phyloP scores from a whole-genome alignment of 1,140 invertebrate genomes.

The Euura lappo region DNA sequence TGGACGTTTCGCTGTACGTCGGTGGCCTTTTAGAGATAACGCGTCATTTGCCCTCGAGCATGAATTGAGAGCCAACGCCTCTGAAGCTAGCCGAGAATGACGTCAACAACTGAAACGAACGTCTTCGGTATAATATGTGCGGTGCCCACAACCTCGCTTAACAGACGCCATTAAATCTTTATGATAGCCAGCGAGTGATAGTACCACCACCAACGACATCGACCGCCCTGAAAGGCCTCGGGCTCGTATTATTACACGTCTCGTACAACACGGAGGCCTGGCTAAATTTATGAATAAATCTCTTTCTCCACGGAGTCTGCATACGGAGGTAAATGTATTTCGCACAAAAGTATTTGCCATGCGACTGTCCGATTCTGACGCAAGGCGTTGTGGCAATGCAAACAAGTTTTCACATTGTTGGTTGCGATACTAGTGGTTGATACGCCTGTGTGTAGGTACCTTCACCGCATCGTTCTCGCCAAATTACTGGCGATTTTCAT shows the following conservation, averaged over 20 bases:
- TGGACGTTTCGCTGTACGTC: neutral
- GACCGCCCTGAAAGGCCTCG: neutral
- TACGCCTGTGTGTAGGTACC: too few species aligned
- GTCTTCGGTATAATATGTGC: neutral
- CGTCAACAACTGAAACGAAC: neutral
- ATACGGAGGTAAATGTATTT: neutral
- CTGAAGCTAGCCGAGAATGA: neutral
- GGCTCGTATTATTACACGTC: neutral
- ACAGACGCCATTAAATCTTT: constrained; percentile 1
- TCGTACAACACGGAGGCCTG: neutral
- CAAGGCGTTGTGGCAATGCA: neutral
- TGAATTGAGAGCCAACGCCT: constrained; percentile 2
- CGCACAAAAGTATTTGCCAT: neutral
- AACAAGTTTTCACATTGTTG: constrained; percentile 7
- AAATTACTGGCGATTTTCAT: neutral
- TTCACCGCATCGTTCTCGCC: too few species aligned
- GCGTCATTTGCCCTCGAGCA: neutral
- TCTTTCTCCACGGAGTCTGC: neutral
- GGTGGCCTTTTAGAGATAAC: neutral
- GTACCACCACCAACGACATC: constrained; percentile 2
- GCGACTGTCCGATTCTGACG: neutral
- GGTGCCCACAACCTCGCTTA: neutral
- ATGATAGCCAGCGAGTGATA: constrained; percentile 2
- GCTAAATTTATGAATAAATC: neutral
- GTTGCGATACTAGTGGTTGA: neutral